Evolutionary conservation across 2,113 vertebrate genomes (phyloP).

Genomic region (Catharus bicknelli): DNA sequence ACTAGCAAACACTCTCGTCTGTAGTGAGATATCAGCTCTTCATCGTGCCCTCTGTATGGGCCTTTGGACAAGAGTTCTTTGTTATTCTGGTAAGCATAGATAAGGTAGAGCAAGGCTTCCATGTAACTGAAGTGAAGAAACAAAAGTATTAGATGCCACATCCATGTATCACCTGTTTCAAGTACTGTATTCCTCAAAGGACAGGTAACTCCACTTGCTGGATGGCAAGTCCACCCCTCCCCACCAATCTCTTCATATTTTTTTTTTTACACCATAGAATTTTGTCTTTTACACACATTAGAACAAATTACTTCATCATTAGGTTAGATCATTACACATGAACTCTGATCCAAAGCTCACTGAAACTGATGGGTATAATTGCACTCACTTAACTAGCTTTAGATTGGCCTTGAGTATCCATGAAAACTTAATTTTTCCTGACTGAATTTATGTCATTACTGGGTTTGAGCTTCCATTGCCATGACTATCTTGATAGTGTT

Average conservation of each 20-base stretch:
- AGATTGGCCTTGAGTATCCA: neutral
- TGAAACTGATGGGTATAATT: neutral
- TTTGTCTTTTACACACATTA: neutral
- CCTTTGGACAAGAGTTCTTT: slow-evolving; percentile 93
- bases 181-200: neutral
- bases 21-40: slow-evolving; percentile 89
- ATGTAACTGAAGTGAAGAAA: slow-evolving; percentile 82
- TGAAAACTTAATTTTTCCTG: neutral
- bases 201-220: neutral
- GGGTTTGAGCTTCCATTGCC: neutral
- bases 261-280: neutral
- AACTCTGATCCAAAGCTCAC: neutral
- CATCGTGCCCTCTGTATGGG: slow-evolving; percentile 87
- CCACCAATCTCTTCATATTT: neutral
- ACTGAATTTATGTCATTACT: neutral
- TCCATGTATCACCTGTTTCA: neutral
- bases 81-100: slow-evolving; percentile 94
- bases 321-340: neutral
- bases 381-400: neutral
- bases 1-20: slow-evolving; percentile 95
- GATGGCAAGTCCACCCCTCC: neutral
- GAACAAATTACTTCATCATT: neutral
- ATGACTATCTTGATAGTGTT: neutral
- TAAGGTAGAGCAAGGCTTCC: slow-evolving; percentile 93
- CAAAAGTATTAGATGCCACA: neutral